Percentiles rank a stretch among this genome's conserved stretches.
Evolutionary conservation across 1,140 invertebrate genomes (phyloP).

Genomic region (Stegodyphus dumicola): DNA sequence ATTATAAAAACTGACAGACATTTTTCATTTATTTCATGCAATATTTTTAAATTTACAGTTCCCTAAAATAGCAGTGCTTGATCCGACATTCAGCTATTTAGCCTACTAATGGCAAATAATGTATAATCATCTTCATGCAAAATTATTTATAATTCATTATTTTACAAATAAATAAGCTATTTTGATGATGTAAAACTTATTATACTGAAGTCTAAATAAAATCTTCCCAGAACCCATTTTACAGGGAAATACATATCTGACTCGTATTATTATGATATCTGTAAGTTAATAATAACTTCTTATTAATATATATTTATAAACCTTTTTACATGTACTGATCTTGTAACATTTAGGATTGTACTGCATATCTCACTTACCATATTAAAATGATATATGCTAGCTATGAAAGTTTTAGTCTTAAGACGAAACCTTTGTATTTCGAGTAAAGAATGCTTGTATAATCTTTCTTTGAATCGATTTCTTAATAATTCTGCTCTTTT

Average conservation of each 20-base stretch:
- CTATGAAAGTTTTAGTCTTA: constrained; percentile 11
- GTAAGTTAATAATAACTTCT: background rate
- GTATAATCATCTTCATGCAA: too few relatives aligned
- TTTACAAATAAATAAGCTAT: background rate
- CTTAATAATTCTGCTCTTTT: constrained; percentile 42
- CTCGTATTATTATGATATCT: background rate
- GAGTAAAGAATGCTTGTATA: constrained; percentile 49
- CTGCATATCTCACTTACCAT: constrained; percentile 10
- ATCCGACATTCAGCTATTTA: too few relatives aligned
- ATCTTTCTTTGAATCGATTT: constrained; percentile 44
- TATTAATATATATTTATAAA: background rate
- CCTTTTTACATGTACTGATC: too few relatives aligned
- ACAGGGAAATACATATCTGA: background rate
- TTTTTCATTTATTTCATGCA: too few relatives aligned
- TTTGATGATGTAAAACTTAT: background rate
- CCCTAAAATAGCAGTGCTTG: too few relatives aligned
- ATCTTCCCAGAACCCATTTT: background rate
- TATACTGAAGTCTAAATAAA: background rate
- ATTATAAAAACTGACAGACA: too few relatives aligned
- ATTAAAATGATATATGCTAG: constrained; percentile 33
- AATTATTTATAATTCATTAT: too few relatives aligned
- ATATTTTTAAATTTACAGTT: too few relatives aligned
- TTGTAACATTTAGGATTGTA: too few relatives aligned
- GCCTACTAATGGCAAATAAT: too few relatives aligned
- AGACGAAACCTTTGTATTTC: constrained; percentile 33